phyloP scores from a whole-genome alignment of 1,140 invertebrate genomes.

The Lepeophtheirus salmonis region DNA sequence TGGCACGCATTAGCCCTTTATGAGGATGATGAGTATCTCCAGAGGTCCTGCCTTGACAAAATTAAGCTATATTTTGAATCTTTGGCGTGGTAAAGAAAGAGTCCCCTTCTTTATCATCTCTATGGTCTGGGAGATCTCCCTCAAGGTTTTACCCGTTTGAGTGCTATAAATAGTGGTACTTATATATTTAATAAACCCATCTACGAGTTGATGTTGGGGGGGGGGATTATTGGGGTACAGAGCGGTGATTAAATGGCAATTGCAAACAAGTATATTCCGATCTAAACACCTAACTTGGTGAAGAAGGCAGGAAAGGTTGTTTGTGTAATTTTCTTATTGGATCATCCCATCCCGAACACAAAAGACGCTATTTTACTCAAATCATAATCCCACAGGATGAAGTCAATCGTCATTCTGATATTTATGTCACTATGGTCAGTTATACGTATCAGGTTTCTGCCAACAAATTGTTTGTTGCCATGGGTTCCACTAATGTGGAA shows the following conservation, averaged over 20 bases:
- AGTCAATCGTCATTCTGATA: conserved; percentile 57
- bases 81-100: conserved; percentile 90
- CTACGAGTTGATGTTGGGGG: conserved; percentile 82
- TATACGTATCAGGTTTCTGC: conserved; percentile 90
- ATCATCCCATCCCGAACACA: conserved; percentile 89
- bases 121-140: conserved; percentile 97
- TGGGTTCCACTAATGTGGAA: conserved; percentile 99
- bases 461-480: conserved; percentile 95
- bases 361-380: conserved; percentile 89
- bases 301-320: conserved; percentile 62
- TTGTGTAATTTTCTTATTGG: conserved; percentile 89
- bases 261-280: conserved; percentile 99
- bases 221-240: conserved; percentile 79
- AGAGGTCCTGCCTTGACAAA: conserved; percentile 48
- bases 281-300: conserved; percentile 51
- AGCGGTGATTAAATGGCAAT: conserved; percentile 77
- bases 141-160: conserved; percentile 89
- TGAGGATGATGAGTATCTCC: conserved; percentile 72
- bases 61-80: conserved; percentile 96
- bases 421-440: conserved; percentile 91
- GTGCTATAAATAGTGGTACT: conserved; percentile 97
- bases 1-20: conserved; percentile 93
- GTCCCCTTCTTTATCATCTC: conserved; percentile 96
- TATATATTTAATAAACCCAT: conserved; percentile 98
- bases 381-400: conserved; percentile 99